These are phyloP conservation scores for Stratiomys singularior DNA, from an alignment of 2,888 invertebrate genomes.

Conservation along the genomic window DNA sequence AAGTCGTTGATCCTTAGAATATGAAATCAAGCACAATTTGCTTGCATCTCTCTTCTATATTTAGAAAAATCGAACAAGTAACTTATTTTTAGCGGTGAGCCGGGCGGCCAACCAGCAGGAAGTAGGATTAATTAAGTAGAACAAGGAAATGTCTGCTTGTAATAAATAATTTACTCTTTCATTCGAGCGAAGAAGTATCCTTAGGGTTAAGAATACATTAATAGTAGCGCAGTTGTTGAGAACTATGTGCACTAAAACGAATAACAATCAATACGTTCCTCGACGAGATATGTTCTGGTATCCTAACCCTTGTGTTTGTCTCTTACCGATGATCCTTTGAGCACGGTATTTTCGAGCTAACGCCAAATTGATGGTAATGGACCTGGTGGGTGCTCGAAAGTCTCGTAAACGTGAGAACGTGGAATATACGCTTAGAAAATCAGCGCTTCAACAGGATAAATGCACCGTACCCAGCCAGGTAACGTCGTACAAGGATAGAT, in stretches of 20 bases:
- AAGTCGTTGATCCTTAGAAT: too few relatives aligned
- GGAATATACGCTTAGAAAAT: not conserved
- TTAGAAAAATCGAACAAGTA: too few relatives aligned
- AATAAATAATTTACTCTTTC: too few relatives aligned
- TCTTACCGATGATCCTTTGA: slow-evolving; percentile 28
- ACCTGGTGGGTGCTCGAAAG: not conserved
- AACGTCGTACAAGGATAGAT: not conserved
- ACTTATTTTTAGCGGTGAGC: too few relatives aligned
- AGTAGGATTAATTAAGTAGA: too few relatives aligned
- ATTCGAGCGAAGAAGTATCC: too few relatives aligned
- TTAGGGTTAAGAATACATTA: not conserved
- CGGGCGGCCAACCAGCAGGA: too few relatives aligned
- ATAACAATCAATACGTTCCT: not conserved
- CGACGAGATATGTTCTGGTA: not conserved
- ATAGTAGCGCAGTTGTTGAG: not conserved
- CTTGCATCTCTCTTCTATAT: too few relatives aligned
- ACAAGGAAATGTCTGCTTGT: too few relatives aligned
- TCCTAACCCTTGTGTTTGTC: not conserved
- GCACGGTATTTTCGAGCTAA: not conserved
- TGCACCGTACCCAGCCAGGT: not conserved
- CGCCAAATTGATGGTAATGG: slow-evolving; percentile 1
- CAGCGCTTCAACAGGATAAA: not conserved
- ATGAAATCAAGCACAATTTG: too few relatives aligned
- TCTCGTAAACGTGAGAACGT: not conserved
- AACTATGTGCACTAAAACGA: not conserved